Percentiles rank a stretch among this genome's conserved stretches.
These are phyloP conservation scores for Neopelma chrysocephalum DNA, from an alignment of 2,797 vertebrate genomes.

Conservation along the genomic window DNA sequence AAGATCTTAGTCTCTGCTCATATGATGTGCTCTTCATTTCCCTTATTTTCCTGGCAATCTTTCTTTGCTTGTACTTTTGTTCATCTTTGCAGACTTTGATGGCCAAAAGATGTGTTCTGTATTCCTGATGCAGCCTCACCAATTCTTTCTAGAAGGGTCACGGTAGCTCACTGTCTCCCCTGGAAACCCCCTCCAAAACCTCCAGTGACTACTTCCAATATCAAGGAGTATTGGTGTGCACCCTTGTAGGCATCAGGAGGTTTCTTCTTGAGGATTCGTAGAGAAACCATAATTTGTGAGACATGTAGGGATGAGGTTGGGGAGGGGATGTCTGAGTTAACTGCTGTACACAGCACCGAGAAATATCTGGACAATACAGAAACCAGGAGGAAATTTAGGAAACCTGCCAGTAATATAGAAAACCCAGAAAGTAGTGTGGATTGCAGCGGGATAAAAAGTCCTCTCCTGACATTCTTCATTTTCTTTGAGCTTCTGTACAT, in stretches of 20 bases:
- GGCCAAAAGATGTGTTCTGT: neutral
- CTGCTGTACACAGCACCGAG: neutral
- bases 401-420: neutral
- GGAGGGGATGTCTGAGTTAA: neutral
- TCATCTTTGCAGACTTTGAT: neutral
- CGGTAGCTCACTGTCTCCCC: neutral
- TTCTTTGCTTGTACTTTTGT: neutral
- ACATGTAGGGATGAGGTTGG: neutral
- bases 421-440: neutral
- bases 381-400: neutral
- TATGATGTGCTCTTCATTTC: neutral
- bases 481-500: neutral
- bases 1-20: neutral
- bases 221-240: neutral
- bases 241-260: neutral
- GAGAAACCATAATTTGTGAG: neutral
- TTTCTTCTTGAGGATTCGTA: neutral
- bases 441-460: neutral
- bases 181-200: neutral
- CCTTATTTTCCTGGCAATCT: neutral
- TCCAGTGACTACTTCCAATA: neutral
- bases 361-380: neutral
- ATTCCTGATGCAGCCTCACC: neutral
- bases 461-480: neutral
- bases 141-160: neutral